Percentiles rank a stretch among this genome's conserved stretches.
Conservation (phyloP, 2,888 invertebrate genomes). For the Pyrochroa serraticornis region DNA sequence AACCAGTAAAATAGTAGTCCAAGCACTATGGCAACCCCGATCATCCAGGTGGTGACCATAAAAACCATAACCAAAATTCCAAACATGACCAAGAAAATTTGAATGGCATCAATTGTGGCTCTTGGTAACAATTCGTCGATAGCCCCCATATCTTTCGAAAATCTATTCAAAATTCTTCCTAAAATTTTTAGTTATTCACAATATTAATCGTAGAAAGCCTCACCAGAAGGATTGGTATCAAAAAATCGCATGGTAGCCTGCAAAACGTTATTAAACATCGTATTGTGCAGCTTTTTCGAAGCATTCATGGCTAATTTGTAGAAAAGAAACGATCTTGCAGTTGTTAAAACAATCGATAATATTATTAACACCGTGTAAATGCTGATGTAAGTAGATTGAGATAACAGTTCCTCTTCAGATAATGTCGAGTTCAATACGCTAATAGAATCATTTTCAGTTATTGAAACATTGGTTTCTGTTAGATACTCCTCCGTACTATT, state of each 20-base stretch:
- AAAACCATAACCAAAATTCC: conserved; percentile 76
- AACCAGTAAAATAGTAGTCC: conserved; percentile 68
- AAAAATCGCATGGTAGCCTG: conserved; percentile 82
- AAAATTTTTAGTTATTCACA: too few species aligned
- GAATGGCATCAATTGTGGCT: conserved; percentile 68
- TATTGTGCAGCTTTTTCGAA: conserved; percentile 75
- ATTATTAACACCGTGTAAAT: conserved; percentile 67
- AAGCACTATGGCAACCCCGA: conserved; percentile 68
- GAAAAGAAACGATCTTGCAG: conserved; percentile 72
- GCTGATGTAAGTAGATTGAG: conserved; percentile 55
- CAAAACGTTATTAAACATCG: conserved; percentile 77
- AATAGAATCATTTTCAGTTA: neutral
- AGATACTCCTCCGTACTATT: neutral
- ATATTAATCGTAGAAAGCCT: too few species aligned
- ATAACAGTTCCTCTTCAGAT: neutral
- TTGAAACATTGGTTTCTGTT: too few species aligned
- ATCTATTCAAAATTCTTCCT: conserved; percentile 75
- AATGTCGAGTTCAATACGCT: neutral
- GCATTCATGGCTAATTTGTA: conserved; percentile 77
- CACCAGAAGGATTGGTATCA: conserved; percentile 80
- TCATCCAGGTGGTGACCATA: conserved; percentile 72
- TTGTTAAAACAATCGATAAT: conserved; percentile 66
- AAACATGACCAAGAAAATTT: conserved; percentile 71
- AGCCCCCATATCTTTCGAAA: conserved; percentile 83
- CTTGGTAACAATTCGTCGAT: conserved; percentile 76